Percentiles rank a stretch among this genome's conserved stretches.
Conservation (phyloP, 2,113 vertebrate genomes). For the Stercorarius parasiticus region DNA sequence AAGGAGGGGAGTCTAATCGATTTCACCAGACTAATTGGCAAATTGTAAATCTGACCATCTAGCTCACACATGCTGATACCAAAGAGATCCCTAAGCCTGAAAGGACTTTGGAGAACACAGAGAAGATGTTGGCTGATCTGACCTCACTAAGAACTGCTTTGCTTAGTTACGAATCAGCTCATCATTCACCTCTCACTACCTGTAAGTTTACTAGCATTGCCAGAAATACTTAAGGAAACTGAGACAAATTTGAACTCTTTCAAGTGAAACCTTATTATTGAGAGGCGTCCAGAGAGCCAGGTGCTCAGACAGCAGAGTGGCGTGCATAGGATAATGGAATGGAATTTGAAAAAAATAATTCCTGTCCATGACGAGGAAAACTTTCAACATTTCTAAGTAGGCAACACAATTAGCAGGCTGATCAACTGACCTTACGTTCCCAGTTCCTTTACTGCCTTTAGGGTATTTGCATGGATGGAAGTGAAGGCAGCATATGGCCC, state of each 20-base stretch:
- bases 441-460: background rate
- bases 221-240: background rate
- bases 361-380: background rate
- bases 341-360: background rate
- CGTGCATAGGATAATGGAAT: background rate
- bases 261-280: background rate
- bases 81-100: background rate
- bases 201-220: background rate
- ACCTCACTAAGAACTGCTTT: background rate
- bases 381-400: background rate
- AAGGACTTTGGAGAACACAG: background rate
- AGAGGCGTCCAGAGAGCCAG: background rate
- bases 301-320: background rate
- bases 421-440: background rate
- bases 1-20: conserved; percentile 12
- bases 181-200: background rate
- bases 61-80: conserved; percentile 39
- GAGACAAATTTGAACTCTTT: background rate
- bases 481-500: background rate
- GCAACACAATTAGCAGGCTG: background rate
- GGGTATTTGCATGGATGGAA: background rate
- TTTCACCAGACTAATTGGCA: conserved; percentile 31
- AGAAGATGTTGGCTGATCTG: background rate
- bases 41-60: conserved; percentile 59
- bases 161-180: background rate